Evolutionary conservation across 92 coral and sea anemone genomes (phyloP).

Genomic region (Metridium senile): DNA sequence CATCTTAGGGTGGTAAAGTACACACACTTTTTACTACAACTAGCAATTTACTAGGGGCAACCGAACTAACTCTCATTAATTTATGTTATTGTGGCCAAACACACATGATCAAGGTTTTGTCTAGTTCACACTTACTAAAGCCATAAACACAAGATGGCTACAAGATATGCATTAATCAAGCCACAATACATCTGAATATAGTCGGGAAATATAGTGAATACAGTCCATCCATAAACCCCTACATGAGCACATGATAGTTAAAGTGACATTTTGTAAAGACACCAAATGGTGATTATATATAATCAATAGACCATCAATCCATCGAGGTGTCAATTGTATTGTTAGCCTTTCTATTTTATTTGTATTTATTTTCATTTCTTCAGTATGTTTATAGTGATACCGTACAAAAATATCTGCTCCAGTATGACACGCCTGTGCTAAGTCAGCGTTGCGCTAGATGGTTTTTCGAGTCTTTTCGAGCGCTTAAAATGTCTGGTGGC

Average conservation of each 20-base stretch:
- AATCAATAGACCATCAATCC: conserved; percentile 28
- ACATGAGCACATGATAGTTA: neutral
- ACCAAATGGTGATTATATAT: conserved; percentile 19
- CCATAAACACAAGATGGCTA: neutral
- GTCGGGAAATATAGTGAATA: neutral
- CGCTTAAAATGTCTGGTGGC: conserved; percentile 37
- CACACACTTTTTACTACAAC: neutral
- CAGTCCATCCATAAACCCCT: neutral
- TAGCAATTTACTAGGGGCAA: neutral
- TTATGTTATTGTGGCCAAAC: neutral
- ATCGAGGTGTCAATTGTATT: conserved; percentile 19
- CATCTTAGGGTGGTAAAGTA: neutral
- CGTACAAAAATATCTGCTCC: too few species aligned
- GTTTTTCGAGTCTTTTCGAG: conserved; percentile 27
- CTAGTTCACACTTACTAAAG: neutral
- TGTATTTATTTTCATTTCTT: too few species aligned
- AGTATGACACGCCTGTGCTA: conserved; percentile 18
- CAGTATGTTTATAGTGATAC: too few species aligned
- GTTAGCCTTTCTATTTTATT: conserved; percentile 15
- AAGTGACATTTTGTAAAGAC: conserved; percentile 21
- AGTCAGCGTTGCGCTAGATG: neutral
- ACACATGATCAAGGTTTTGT: neutral
- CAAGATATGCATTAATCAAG: neutral
- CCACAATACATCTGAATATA: neutral
- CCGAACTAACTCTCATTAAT: neutral